Conservation (phyloP, 2,797 vertebrate genomes). For the Sorex maritimensis region DNA sequence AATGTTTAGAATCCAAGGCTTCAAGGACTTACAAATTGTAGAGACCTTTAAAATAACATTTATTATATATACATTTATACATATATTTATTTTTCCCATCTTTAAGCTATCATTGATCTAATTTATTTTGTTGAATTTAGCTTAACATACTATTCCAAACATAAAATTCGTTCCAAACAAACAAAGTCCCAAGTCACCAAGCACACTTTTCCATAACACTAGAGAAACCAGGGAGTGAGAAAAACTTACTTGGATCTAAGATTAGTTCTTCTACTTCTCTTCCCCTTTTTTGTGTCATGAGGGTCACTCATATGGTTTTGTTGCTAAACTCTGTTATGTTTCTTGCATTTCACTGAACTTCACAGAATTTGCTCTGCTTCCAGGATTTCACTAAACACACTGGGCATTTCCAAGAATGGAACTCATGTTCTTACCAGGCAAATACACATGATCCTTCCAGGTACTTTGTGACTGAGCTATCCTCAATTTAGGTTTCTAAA, state of each 20-base stretch:
- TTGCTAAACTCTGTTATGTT: no score
- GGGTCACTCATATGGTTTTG: no score
- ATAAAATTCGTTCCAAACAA: conserved; percentile 1
- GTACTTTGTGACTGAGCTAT: no score
- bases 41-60: neutral
- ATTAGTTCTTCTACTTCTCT: neutral
- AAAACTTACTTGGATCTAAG: conserved; percentile 33
- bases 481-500: conserved; percentile 39
- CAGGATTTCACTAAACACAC: no score
- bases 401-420: no score
- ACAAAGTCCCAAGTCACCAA: neutral
- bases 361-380: no score
- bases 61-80: neutral
- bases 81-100: neutral
- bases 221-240: conserved; percentile 37
- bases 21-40: conserved; percentile 22
- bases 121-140: conserved; percentile 44
- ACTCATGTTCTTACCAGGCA: no score
- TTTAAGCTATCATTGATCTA: neutral
- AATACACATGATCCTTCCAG: no score
- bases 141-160: conserved; percentile 3
- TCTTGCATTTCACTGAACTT: no score
- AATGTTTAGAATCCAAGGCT: conserved; percentile 45
- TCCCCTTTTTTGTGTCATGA: no score
- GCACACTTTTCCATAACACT: neutral